These are phyloP conservation scores for Tapirus terrestris DNA, from an alignment of 2,113 vertebrate species.

Conservation along the genomic window DNA sequence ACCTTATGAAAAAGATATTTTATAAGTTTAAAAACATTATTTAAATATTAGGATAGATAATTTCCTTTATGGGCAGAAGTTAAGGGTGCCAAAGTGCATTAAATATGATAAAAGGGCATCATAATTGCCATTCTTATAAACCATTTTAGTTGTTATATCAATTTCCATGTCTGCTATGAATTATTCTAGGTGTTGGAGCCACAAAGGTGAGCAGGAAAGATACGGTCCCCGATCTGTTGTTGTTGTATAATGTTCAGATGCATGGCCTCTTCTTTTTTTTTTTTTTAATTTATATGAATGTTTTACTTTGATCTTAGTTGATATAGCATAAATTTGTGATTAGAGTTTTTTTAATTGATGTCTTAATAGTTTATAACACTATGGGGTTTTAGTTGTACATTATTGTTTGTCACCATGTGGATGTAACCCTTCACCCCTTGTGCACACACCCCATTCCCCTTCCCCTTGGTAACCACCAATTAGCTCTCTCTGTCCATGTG, in stretches of 20 bases:
- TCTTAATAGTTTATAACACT: too few relatives aligned
- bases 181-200: neutral
- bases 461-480: too few relatives aligned
- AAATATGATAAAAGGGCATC: neutral
- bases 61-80: neutral
- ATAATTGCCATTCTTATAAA: neutral
- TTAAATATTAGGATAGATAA: neutral
- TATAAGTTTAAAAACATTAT: neutral
- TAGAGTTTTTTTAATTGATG: too few relatives aligned
- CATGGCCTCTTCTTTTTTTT: neutral
- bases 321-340: too few relatives aligned
- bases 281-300: too few relatives aligned
- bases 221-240: neutral
- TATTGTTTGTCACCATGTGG: too few relatives aligned
- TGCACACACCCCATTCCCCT: too few relatives aligned
- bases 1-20: conserved; percentile 9
- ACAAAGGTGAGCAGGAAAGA: neutral
- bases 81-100: neutral
- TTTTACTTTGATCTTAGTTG: too few relatives aligned
- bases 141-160: neutral
- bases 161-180: neutral
- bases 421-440: too few relatives aligned
- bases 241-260: neutral
- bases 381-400: too few relatives aligned
- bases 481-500: too few relatives aligned